Conservation (phyloP, 1,140 invertebrate species). For the Neuroterus valhalla region DNA sequence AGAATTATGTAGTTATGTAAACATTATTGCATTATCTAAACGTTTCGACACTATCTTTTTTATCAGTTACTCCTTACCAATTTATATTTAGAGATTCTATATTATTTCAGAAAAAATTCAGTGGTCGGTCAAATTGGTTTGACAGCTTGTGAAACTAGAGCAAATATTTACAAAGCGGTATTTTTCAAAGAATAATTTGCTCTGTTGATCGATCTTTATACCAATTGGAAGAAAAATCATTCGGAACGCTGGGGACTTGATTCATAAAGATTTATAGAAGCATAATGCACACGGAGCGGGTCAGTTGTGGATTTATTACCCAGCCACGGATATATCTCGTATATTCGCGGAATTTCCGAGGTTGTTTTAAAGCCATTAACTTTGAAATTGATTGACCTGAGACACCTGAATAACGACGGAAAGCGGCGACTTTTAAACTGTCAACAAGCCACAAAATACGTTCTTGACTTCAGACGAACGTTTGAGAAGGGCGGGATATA, state of each 20-base stretch:
- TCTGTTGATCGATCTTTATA: background rate
- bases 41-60: no score
- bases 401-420: slow-evolving; percentile 29
- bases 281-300: slow-evolving; percentile 10
- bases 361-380: slow-evolving; percentile 27
- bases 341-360: slow-evolving; percentile 28
- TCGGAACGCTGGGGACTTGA: background rate
- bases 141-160: background rate
- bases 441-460: slow-evolving; percentile 18
- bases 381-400: slow-evolving; percentile 28
- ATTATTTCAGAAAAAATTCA: background rate
- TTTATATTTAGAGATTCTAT: no score
- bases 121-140: background rate
- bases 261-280: slow-evolving; percentile 15
- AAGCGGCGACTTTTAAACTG: slow-evolving; percentile 27
- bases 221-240: slow-evolving; percentile 1
- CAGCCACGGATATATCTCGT: background rate
- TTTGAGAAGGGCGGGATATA: background rate
- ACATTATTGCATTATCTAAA: no score
- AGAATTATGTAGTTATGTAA: no score
- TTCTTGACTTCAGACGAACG: slow-evolving; percentile 10
- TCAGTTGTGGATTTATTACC: slow-evolving; percentile 31
- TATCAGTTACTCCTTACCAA: no score
- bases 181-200: slow-evolving; percentile 11
- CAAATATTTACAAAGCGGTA: background rate